Percentiles rank a stretch among this genome's conserved stretches.
Conservation (phyloP, 2,797 vertebrate genomes). For the Notoglanidium macrostoma region DNA sequence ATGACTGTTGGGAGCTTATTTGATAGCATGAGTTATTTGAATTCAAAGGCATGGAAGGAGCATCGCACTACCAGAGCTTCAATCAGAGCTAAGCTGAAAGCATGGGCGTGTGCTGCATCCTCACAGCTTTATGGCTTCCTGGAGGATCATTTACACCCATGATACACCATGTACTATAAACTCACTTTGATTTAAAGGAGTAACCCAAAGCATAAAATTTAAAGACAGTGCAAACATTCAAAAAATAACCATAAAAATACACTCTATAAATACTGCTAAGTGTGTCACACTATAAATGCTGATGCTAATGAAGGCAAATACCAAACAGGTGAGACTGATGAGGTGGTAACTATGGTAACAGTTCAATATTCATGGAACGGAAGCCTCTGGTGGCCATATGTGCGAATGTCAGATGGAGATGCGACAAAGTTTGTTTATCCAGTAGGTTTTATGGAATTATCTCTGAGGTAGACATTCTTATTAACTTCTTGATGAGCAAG, state of each 20-base stretch:
- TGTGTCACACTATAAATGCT: neutral
- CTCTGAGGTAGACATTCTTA: neutral
- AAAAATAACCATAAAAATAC: neutral
- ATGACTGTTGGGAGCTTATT: slow-evolving; percentile 63
- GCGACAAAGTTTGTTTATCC: neutral
- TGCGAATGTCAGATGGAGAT: neutral
- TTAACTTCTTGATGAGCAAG: neutral
- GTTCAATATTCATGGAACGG: neutral
- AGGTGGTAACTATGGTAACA: neutral
- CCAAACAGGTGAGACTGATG: neutral
- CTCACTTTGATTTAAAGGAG: slow-evolving; percentile 61
- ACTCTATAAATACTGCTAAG: neutral
- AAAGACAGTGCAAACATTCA: neutral
- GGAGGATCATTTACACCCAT: slow-evolving; percentile 61
- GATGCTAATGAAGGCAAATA: neutral
- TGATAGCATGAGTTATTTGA: slow-evolving; percentile 64
- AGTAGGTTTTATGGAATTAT: neutral
- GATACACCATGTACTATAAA: slow-evolving; percentile 60
- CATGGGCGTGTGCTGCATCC: slow-evolving; percentile 59
- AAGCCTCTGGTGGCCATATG: neutral
- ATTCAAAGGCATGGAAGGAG: slow-evolving; percentile 60
- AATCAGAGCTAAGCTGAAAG: slow-evolving; percentile 65
- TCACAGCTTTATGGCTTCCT: slow-evolving; percentile 49
- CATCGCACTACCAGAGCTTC: slow-evolving; percentile 32
- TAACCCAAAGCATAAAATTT: slow-evolving; percentile 47